Conservation (phyloP, 2,797 vertebrate genomes). For the Emys orbicularis region DNA sequence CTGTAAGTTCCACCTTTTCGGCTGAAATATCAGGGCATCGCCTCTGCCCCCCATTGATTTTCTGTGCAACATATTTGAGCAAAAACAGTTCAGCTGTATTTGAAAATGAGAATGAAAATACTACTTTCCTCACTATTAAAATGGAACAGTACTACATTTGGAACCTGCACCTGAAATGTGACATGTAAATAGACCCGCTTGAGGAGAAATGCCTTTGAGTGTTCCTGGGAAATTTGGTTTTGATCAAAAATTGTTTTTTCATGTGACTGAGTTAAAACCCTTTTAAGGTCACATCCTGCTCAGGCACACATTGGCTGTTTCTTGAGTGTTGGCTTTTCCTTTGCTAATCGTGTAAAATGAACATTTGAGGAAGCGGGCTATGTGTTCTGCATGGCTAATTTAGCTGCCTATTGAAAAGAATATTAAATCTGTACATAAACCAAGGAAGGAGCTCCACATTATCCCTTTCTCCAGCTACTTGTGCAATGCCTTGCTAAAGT, state of each 20-base stretch:
- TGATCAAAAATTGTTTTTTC: background rate
- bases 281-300: background rate
- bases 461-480: background rate
- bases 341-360: background rate
- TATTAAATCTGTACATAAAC: background rate
- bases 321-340: background rate
- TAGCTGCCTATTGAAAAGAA: background rate
- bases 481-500: background rate
- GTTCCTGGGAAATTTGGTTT: background rate
- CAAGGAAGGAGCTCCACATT: background rate
- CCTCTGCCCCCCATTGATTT: background rate
- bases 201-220: background rate
- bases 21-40: background rate
- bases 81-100: background rate
- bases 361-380: background rate
- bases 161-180: background rate
- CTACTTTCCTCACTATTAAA: background rate
- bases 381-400: background rate
- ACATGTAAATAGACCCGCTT: background rate
- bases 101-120: background rate
- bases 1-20: background rate
- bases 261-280: background rate
- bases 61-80: background rate
- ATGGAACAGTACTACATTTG: background rate
- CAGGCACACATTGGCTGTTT: background rate